Percentiles rank a stretch among this genome's conserved stretches.
Conservation (phyloP, 2,888 invertebrate genomes). For the Neuroscelio doddi region DNA sequence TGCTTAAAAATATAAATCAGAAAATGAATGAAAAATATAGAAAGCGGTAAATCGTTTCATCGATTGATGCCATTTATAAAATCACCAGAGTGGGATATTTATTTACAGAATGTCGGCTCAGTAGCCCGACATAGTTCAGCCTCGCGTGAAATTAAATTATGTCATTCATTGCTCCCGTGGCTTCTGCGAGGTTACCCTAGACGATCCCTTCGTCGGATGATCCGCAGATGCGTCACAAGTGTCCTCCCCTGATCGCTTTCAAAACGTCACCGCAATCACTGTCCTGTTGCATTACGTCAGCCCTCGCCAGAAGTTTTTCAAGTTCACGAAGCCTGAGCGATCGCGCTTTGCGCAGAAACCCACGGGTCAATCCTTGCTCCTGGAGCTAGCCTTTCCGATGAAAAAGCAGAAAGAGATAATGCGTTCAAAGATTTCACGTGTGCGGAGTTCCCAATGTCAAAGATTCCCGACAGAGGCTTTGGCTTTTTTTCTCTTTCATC, state of each 20-base stretch:
- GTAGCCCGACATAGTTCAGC: constrained; percentile 50
- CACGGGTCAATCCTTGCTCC: constrained; percentile 23
- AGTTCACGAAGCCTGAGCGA: no score
- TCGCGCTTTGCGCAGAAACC: constrained; percentile 30
- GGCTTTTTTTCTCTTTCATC: constrained; percentile 6
- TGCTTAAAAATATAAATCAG: no score
- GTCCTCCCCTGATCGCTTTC: constrained; percentile 53
- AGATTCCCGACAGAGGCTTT: constrained; percentile 10
- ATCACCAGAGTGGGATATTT: constrained; percentile 31
- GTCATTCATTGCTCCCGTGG: constrained; percentile 59
- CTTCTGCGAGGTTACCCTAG: constrained; percentile 46
- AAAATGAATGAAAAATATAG: no score
- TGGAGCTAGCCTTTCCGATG: no score
- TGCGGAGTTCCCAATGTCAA: constrained; percentile 15
- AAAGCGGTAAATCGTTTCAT: no score
- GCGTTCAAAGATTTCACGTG: constrained; percentile 2
- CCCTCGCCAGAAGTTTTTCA: constrained; percentile 44
- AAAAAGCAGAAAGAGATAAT: constrained; percentile 23
- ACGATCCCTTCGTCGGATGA: constrained; percentile 56
- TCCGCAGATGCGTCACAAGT: constrained; percentile 66
- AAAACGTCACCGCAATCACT: constrained; percentile 62
- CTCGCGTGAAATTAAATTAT: constrained; percentile 69
- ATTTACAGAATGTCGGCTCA: constrained; percentile 42
- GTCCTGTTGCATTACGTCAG: constrained; percentile 60
- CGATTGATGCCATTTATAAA: no score